These are phyloP conservation scores for Galbula dea DNA, from an alignment of 2,113 vertebrate species.

Conservation along the genomic window DNA sequence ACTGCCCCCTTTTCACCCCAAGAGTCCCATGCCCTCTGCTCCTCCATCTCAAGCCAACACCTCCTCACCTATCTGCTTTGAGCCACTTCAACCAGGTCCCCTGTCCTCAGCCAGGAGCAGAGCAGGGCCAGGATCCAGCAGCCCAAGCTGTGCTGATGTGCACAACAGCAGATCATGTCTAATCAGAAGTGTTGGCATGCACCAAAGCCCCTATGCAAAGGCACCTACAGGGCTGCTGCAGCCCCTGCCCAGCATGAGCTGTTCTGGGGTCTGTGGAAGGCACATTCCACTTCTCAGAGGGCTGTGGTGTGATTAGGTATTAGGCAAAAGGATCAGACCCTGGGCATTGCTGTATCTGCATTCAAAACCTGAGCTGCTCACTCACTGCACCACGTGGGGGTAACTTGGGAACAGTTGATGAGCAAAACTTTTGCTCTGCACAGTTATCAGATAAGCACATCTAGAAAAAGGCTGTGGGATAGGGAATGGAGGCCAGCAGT, in stretches of 20 bases:
- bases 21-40: not conserved
- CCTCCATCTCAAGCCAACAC: not conserved
- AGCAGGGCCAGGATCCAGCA: not conserved
- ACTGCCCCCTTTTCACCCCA: not conserved
- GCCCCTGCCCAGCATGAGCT: not conserved
- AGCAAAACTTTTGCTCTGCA: not conserved
- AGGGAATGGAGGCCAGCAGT: not conserved
- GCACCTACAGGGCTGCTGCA: not conserved
- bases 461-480: not conserved
- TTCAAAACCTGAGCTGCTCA: not conserved
- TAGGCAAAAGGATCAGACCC: not conserved
- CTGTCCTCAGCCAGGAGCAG: not conserved
- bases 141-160: not conserved
- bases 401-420: not conserved
- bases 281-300: not conserved
- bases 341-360: not conserved
- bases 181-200: not conserved
- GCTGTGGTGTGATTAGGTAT: not conserved
- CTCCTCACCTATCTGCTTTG: not conserved
- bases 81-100: not conserved
- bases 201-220: not conserved
- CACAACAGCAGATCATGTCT: not conserved
- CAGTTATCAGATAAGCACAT: not conserved
- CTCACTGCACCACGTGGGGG: fast-evolving
- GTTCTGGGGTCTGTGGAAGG: not conserved